Evolutionary conservation across 2,113 vertebrate species (phyloP), one percentile per base, ranked within the genome.

Genomic region (Carlito syrichta): DNA sequence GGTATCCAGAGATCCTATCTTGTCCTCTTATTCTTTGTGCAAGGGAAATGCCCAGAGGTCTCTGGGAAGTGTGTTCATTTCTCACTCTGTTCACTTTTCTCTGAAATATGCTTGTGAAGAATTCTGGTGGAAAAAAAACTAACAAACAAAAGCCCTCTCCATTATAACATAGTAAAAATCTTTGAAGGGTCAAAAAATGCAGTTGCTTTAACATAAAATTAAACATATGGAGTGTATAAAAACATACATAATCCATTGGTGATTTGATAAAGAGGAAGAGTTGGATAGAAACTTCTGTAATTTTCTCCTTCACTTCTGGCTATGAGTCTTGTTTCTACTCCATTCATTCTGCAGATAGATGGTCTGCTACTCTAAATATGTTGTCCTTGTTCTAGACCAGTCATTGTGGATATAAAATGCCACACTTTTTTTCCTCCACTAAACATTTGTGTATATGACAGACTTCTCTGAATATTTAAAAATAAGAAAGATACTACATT

Each of bases 191-290:
- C 71, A 93, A 85, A 87, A n/a, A 87, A 58, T 79, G 60, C 12
- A 93, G 54, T 85, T 81, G n/a, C 71, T 93, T 88, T 48, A 93
- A 77, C 66, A 54, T 84, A 83, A 91, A 89, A 71, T 69, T 82
- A 77, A 92, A 73, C 48, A 66, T 56, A 30, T 40, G 3, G 25
- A 54, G 14, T 77, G 40, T 60, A n/a, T 56, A 91, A 89, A 95
- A 89, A 74, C 40, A 78, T 43, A 68, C 2, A 40, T 52, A 60
- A 63, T 62, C 32, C 38, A 32, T 48, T 74, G 69, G 63, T 91
- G 54, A 74, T 58, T 78, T 68, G 23, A 52, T 63, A 40, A 54
- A 97, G 60, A 17, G 14, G 20, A 43, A n/a, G 62, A 17, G 3
- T 6, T 90, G 8, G 13, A 76, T 43, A 85, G 27, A 87, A 43